Conservation (phyloP, 2,888 invertebrate genomes). For the Dryadula phaetusa region DNA sequence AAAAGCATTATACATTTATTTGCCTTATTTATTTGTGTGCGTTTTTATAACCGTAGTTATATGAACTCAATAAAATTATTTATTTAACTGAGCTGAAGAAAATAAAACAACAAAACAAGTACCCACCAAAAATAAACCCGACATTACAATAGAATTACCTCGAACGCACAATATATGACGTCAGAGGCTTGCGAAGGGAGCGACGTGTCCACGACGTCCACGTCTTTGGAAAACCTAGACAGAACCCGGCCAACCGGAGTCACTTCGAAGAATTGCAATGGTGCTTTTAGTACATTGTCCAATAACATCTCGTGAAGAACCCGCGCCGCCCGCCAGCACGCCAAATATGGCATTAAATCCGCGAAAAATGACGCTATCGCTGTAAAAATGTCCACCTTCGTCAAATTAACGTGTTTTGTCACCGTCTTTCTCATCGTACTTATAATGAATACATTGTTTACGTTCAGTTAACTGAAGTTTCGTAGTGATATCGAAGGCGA, state of each 20-base stretch:
- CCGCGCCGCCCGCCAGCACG: conserved; percentile 88
- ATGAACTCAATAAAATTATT: neutral
- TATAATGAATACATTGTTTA: conserved; percentile 77
- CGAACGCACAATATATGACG: conserved; percentile 88
- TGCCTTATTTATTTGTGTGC: neutral
- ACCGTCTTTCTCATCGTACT: conserved; percentile 11
- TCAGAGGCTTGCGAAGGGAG: conserved; percentile 87
- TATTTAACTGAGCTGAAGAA: neutral
- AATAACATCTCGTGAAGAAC: conserved; percentile 85
- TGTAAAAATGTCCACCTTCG: conserved; percentile 82
- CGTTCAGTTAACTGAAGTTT: conserved; percentile 43
- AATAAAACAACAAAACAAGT: conserved; percentile 11
- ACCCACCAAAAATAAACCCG: conserved; percentile 29
- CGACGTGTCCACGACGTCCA: conserved; percentile 88
- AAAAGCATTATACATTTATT: neutral
- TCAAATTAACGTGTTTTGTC: conserved; percentile 28
- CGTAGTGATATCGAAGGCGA: conserved; percentile 31
- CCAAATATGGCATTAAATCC: conserved; percentile 88
- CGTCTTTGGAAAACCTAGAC: conserved; percentile 89
- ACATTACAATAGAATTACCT: conserved; percentile 80
- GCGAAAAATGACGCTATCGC: conserved; percentile 87
- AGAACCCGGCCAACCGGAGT: conserved; percentile 91
- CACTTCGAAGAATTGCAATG: conserved; percentile 91
- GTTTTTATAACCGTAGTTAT: neutral
- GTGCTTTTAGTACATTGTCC: conserved; percentile 86